Evolutionary conservation across 2,797 vertebrate species (phyloP), one percentile per base, ranked within the genome.

Genomic region (Pogonophryne albipinna): DNA sequence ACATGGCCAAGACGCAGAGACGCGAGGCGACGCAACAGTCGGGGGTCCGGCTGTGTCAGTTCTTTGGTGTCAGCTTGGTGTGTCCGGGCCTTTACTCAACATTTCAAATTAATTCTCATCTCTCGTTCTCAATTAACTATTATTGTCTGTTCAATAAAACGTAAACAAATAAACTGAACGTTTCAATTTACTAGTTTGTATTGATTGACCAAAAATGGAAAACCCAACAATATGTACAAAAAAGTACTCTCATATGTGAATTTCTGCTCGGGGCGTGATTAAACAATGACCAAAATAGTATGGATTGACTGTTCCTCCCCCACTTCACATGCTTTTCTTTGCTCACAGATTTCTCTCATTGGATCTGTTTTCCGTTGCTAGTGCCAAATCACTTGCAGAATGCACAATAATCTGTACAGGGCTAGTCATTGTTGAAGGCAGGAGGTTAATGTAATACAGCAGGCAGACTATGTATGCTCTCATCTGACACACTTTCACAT

Each of bases 401-500:
- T 60, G 42, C 1, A 47, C 17, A 27, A 31, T 42, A 27, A 58
- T 42, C 62, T 41, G 41, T 2, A 42, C 17, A 27, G 10, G 9
- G 17, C 34, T 55, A 57, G n/a, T n/a, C 27, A 42, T 16, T 57
- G 47, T 44, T 34, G 34, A 10, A 73, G 6, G 23, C 41, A 49
- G 27, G 16, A 46, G 41, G 47, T 75, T 66, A 50, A 61, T 66
- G 17, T 56, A 65, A 66, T 53, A 27, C 10, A 53, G 38, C 27
- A 4, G 2, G 13, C 6, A 61, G 47, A 55, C n/a, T 17, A 50
- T 44, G 6, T 5, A 2, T 66, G n/a, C 10, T 11, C 12, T 6
- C 4, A 1, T 59, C 66, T 73, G 52, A 62, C 74, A 79, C 58
- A 68, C 57, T 63, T 82, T 70, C 50, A 41, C 52, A n/a, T 67